Conservation (phyloP, 2,888 invertebrate genomes). For the Fragum whitleyi region DNA sequence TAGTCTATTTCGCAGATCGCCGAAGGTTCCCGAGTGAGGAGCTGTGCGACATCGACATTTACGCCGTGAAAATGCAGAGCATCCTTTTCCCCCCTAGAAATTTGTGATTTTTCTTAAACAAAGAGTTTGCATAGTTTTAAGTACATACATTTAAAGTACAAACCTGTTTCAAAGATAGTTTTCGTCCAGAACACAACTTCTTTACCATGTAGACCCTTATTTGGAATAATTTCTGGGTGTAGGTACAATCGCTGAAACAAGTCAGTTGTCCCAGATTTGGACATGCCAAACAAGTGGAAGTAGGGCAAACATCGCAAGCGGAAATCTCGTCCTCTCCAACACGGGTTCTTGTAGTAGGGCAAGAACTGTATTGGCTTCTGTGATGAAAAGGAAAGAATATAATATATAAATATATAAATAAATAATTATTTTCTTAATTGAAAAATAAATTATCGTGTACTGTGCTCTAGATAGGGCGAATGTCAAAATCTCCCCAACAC, state of each 20-base stretch:
- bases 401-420: neutral
- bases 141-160: too few relatives aligned
- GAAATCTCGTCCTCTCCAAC: conserved; percentile 40
- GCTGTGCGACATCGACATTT: too few relatives aligned
- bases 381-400: conserved; percentile 5
- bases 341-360: conserved; percentile 57
- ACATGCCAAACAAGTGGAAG: conserved; percentile 61
- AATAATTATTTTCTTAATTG: too few relatives aligned
- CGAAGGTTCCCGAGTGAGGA: too few relatives aligned
- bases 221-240: conserved; percentile 45
- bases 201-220: conserved; percentile 43
- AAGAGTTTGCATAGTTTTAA: too few relatives aligned
- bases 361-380: conserved; percentile 46
- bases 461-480: too few relatives aligned
- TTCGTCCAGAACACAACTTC: conserved; percentile 49
- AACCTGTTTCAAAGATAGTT: conserved; percentile 28
- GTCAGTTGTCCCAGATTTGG: conserved; percentile 61
- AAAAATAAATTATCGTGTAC: too few relatives aligned
- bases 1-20: too few relatives aligned
- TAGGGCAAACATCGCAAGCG: conserved; percentile 51
- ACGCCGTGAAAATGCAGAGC: too few relatives aligned
- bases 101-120: too few relatives aligned
- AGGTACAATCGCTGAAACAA: conserved; percentile 40
- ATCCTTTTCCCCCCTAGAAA: too few relatives aligned
- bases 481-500: too few relatives aligned